Conservation (phyloP, 1,140 invertebrate genomes). For the Tetramorium alpestre region DNA sequence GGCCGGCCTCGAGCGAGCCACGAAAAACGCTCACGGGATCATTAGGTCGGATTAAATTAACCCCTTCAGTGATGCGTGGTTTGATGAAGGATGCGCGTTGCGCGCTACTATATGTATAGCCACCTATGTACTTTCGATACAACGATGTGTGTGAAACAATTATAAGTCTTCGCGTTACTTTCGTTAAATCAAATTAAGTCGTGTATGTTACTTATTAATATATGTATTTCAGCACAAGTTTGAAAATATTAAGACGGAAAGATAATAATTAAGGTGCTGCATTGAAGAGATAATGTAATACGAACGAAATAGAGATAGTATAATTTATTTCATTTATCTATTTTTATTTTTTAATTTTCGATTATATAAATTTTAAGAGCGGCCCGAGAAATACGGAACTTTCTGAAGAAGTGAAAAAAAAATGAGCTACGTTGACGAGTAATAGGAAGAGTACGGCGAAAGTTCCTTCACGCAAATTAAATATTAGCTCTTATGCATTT, state of each 20-base stretch:
- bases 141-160: background rate
- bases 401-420: background rate
- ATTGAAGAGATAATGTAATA: background rate
- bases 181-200: constrained; percentile 1
- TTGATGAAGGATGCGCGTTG: constrained; percentile 35
- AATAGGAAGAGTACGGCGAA: background rate
- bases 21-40: constrained; percentile 59
- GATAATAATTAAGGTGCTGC: background rate
- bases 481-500: constrained; percentile 18
- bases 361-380: constrained; percentile 9
- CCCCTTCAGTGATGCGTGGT: constrained; percentile 45
- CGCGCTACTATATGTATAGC: background rate
- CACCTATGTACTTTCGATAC: background rate
- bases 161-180: background rate
- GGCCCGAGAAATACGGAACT: background rate
- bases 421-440: background rate
- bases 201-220: background rate
- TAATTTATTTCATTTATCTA: background rate
- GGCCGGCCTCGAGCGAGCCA: constrained; percentile 39
- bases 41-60: constrained; percentile 63
- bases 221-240: background rate
- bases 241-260: background rate
- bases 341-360: background rate
- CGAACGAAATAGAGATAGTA: background rate
- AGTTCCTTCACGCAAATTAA: constrained; percentile 28